Percentiles rank a stretch among this genome's conserved stretches.
Conservation (phyloP, 2,888 invertebrate genomes). For the Phymatocera aterrima region DNA sequence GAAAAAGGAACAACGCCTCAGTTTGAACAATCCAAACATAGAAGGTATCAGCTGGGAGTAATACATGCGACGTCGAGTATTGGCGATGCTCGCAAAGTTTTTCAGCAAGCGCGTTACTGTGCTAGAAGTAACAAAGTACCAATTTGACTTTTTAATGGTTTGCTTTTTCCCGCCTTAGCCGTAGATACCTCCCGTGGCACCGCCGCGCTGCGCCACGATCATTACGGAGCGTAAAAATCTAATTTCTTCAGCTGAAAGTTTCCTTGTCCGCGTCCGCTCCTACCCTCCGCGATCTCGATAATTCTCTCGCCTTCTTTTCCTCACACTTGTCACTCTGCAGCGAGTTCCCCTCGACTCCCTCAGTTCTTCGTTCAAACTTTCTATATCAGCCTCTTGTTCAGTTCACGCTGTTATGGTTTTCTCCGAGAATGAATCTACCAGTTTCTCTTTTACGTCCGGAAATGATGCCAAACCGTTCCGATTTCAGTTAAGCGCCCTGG, state of each 20-base stretch:
- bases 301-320: conserved; percentile 38
- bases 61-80: neutral
- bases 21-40: neutral
- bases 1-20: no score
- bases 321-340: conserved; percentile 5
- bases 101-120: conserved; percentile 3
- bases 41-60: neutral
- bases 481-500: conserved; percentile 44
- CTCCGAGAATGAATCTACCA: conserved; percentile 28
- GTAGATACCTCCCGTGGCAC: neutral
- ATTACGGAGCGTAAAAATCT: conserved; percentile 41
- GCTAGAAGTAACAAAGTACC: conserved; percentile 41
- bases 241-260: conserved; percentile 36
- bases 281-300: conserved; percentile 11
- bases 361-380: conserved; percentile 41
- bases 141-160: conserved; percentile 44
- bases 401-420: conserved; percentile 47
- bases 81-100: neutral
- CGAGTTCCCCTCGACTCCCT: neutral
- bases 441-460: conserved; percentile 23
- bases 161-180: conserved; percentile 23
- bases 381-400: conserved; percentile 44
- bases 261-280: neutral
- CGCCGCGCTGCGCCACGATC: neutral
- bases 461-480: conserved; percentile 46